phyloP scores from a whole-genome alignment of 2,888 invertebrate species.

The Agonopterix arenella region DNA sequence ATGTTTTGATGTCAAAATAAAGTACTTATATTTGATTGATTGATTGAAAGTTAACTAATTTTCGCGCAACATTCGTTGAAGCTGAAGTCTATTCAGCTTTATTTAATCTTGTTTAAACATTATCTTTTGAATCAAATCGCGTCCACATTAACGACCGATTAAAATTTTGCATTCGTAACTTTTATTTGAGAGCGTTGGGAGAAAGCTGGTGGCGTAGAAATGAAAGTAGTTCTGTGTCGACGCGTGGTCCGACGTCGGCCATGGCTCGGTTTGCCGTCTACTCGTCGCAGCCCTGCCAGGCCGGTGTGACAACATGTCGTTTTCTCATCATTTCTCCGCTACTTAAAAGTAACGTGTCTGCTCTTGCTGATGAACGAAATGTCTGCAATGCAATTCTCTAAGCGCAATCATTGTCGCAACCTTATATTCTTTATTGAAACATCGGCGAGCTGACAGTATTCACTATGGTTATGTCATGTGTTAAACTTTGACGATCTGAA shows the following conservation, averaged over 20 bases:
- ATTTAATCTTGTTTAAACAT: no score
- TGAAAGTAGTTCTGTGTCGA: slow-evolving; percentile 69
- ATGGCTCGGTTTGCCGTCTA: neutral
- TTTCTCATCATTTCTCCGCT: slow-evolving; percentile 48
- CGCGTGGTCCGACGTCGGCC: slow-evolving; percentile 34
- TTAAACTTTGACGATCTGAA: no score
- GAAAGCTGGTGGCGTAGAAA: slow-evolving; percentile 66
- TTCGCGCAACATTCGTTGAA: neutral
- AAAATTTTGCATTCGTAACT: slow-evolving; percentile 60
- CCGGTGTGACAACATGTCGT: slow-evolving; percentile 47
- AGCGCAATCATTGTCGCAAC: no score
- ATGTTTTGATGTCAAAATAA: no score
- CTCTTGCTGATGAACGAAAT: no score
- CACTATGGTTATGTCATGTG: no score
- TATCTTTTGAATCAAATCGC: slow-evolving; percentile 7
- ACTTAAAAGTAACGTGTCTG: no score
- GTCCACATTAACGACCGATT: slow-evolving; percentile 28
- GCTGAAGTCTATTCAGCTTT: neutral
- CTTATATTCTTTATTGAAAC: no score
- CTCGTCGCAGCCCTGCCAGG: slow-evolving; percentile 11
- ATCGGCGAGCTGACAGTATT: no score
- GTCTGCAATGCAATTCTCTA: no score
- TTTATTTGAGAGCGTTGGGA: slow-evolving; percentile 61
- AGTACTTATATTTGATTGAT: no score
- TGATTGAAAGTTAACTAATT: neutral